Evolutionary conservation across 2,888 invertebrate genomes (phyloP), one percentile per base, ranked within the genome.

Genomic region (Plagiodera versicolora): DNA sequence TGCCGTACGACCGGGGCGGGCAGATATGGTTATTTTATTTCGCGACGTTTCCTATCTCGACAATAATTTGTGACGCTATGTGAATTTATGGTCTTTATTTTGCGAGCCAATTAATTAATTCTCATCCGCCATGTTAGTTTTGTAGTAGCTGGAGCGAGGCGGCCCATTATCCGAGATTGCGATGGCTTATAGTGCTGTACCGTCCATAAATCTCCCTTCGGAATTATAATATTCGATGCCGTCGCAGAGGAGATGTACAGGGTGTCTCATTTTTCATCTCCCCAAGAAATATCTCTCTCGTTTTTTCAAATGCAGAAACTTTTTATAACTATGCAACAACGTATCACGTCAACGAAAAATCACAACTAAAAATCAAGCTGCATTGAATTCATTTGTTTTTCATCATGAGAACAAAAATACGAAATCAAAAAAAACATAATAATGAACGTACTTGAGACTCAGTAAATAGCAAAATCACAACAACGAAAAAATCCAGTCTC

Each of bases 101-200:
- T 79, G 80, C 77, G 78, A 80, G 80, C 80, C 80, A 80, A 80
- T 80, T 80, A 80, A 80, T 80, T 80, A 80, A 80, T 80, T 79
- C 80, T 72, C 77, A 73, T 77, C 77, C 77, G 77, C 79, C 77
- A 76, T 78, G 76, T 56, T 76, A 71, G 66, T 64, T 64, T 60
- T 71, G 71, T 70, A 70, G 71, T 69, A 66, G 70, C 66, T 65
- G 74, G 67, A 73, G 75, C 75, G 74, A 48, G 47, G 52, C 64
- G 73, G 72, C 76, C 78, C 79, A 79, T 79, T 79, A 79, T 79
- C 79, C 79, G 75, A 79, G 79, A 79, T 79, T 79, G 79, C 79
- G 73, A 79, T 76, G 78, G 79, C 79, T 79, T 79, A 79, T 78
- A 77, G 77, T 76, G 70, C 74, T 77, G 79, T 78, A 77, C 73